Conservation (phyloP, 2,113 vertebrate genomes). For the Damaliscus lunatus region DNA sequence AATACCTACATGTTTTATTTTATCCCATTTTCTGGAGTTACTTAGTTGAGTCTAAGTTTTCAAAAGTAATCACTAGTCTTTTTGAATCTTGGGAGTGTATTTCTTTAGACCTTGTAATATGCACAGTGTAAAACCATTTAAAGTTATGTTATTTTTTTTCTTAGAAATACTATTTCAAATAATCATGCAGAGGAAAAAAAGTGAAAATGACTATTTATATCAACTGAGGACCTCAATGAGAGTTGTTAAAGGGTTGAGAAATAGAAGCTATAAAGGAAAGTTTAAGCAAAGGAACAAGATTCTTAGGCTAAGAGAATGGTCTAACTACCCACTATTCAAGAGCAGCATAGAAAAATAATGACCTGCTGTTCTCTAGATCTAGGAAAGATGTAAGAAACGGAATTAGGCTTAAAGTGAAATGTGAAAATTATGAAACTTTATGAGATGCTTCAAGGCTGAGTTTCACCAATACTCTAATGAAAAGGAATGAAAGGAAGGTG, state of each 20-base stretch:
- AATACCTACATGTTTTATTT: slow-evolving; percentile 53
- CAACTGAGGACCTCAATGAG: slow-evolving; percentile 10
- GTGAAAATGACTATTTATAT: slow-evolving; percentile 61
- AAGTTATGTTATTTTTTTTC: slow-evolving; percentile 46
- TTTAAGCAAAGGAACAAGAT: slow-evolving; percentile 29
- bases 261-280: not conserved
- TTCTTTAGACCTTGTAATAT: slow-evolving; percentile 43
- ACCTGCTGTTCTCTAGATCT: not conserved
- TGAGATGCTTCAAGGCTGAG: not conserved
- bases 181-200: slow-evolving; percentile 37
- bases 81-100: slow-evolving; percentile 33
- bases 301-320: slow-evolving; percentile 5
- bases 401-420: not conserved
- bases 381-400: not conserved
- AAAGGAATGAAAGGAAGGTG: not conserved
- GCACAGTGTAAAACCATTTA: slow-evolving; percentile 47
- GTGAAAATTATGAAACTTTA: not conserved
- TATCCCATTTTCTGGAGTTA: slow-evolving; percentile 48
- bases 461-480: not conserved
- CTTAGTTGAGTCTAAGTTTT: slow-evolving; percentile 56
- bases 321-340: not conserved
- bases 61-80: slow-evolving; percentile 58
- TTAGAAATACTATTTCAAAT: slow-evolving; percentile 53
- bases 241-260: slow-evolving; percentile 37
- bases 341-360: not conserved